Conservation (phyloP, 2,113 vertebrate species). For the Gymnorhina tibicen region DNA sequence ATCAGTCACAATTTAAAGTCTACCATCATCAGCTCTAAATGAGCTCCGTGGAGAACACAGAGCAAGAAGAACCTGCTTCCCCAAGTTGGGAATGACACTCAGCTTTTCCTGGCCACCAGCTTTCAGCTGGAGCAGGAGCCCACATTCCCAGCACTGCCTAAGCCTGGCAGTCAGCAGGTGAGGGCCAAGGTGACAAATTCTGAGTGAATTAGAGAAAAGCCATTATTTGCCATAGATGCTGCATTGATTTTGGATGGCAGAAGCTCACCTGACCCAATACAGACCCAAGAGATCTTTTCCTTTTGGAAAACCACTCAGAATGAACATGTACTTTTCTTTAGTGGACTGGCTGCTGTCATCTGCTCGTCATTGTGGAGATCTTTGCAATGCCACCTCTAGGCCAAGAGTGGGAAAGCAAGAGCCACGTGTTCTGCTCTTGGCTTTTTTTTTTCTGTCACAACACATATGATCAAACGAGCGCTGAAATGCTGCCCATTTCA, state of each 20-base stretch:
- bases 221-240: not conserved
- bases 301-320: not conserved
- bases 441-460: not conserved
- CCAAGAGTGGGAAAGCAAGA: not conserved
- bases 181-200: not conserved
- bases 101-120: not conserved
- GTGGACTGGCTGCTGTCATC: not conserved
- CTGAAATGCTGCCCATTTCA: conserved; percentile 1
- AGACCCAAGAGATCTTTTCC: not conserved
- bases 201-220: not conserved
- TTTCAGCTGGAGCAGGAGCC: not conserved
- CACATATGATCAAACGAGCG: not conserved
- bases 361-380: not conserved
- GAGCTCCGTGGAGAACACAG: not conserved
- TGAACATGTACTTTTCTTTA: not conserved
- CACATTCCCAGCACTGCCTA: not conserved
- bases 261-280: not conserved
- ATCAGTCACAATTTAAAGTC: not conserved
- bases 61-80: not conserved
- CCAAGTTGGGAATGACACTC: not conserved
- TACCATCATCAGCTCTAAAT: not conserved
- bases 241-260: not conserved
- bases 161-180: not conserved
- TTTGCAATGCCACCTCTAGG: not conserved
- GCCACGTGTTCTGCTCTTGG: not conserved